Evolutionary conservation across 2,113 vertebrate species (phyloP), one percentile per base, ranked within the genome.

Genomic region (Donacobius atricapilla): DNA sequence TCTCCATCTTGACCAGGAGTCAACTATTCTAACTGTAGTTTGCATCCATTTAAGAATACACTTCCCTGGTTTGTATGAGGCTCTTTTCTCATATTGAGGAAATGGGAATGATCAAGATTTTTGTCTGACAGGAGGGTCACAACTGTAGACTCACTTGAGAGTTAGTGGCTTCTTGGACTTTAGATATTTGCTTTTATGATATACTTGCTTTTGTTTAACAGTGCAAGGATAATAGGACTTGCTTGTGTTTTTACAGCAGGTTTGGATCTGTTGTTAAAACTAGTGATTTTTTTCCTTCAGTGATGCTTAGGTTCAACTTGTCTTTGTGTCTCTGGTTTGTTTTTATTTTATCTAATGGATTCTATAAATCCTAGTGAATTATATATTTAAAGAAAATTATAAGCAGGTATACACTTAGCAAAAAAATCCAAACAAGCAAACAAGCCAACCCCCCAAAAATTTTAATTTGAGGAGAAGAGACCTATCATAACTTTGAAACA

Each of bases 391-490:
- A 23, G 63, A 60, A 27, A 25, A 16, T n/a, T 21, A 19, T n/a
- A 33, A 45, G 2, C 3, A 35, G 9, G 3, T 35, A 37, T 56
- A 11, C 9, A 37, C 10, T 44, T 42, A 39, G 3, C 2, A 25
- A n/a, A 31, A 31, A 53, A 25, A 15, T 28, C 5, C 28, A 61
- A 75, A 20, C 7, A 40, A 30, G 8, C 13, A 23, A 56, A 54
- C 4, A 35, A 72, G 10, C 4, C 17, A 39, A 68, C 0, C 8
- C 2, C 0, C 5, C 6, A 2, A 31, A 31, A 17, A 13, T 9
- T n/a, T 69, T 54, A 79, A 75, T 75, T 60, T 76, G 48, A 85
- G 7, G n/a, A 61, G 86, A 83, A 42, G 65, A 73, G 25, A 39
- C 18, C 25, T 72, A 22, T 51, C 9, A 60, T 13, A 65, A 40